Conservation (phyloP, 2,113 vertebrate genomes). For the Dasypus novemcinctus region DNA sequence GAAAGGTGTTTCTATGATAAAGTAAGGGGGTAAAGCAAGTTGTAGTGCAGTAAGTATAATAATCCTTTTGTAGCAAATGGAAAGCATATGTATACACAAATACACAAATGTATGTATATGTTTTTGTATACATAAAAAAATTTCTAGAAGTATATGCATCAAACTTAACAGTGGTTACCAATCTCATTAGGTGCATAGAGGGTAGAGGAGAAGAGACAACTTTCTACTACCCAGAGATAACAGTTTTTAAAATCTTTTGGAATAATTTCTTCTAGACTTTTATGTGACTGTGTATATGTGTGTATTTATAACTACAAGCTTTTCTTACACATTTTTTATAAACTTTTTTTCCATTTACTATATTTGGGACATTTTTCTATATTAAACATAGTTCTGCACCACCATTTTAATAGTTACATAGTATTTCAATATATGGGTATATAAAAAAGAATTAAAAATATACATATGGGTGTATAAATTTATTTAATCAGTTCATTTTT, state of each 20-base stretch:
- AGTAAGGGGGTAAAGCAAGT: not conserved
- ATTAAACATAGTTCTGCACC: not conserved
- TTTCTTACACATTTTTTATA: slow-evolving; percentile 1
- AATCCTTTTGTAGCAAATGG: not conserved
- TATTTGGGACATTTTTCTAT: slow-evolving; percentile 3
- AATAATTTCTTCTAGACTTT: slow-evolving; percentile 33
- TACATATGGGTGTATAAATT: not conserved
- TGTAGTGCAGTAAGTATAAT: not conserved
- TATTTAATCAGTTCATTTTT: not conserved
- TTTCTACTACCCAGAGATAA: not conserved
- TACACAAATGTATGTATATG: not conserved
- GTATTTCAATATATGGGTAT: not conserved
- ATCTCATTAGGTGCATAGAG: not conserved
- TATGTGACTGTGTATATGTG: not conserved
- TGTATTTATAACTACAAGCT: not conserved
- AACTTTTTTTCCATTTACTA: slow-evolving; percentile 5
- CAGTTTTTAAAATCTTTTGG: slow-evolving; percentile 29
- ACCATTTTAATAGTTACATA: slow-evolving; percentile 24
- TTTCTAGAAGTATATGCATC: not conserved
- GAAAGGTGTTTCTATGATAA: not conserved
- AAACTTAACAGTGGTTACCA: not conserved
- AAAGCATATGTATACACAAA: not conserved
- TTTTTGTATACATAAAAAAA: not conserved
- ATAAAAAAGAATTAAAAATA: too few species aligned
- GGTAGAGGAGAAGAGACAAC: not conserved